Percentiles rank a stretch among this genome's conserved stretches.
Conservation (phyloP, 2,113 vertebrate species). For the Plecotus auritus region DNA sequence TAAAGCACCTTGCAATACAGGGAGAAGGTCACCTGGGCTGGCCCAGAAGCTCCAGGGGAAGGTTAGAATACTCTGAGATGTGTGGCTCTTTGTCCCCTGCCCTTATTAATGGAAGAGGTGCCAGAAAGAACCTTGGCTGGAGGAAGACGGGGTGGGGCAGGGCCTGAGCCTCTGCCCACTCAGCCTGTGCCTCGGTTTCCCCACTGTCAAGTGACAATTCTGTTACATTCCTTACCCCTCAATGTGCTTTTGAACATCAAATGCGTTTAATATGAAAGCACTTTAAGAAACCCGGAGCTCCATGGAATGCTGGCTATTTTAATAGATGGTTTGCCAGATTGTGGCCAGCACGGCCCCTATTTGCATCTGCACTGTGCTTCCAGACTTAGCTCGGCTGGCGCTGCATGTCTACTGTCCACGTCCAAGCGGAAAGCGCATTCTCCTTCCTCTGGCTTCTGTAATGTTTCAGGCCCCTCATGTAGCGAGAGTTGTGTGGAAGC, state of each 20-base stretch:
- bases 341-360: fast-evolving
- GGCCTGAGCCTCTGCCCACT: background rate
- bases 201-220: background rate
- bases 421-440: background rate
- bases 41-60: background rate
- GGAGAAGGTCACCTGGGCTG: background rate
- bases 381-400: background rate
- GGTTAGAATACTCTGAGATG: background rate
- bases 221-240: background rate
- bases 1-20: background rate
- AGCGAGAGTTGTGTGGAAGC: background rate
- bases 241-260: fast-evolving
- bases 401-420: too few relatives aligned
- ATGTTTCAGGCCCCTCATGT: fast-evolving
- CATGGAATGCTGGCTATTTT: fast-evolving
- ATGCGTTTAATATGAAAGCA: background rate
- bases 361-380: fast-evolving
- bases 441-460: background rate
- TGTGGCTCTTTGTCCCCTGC: background rate
- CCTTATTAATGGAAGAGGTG: background rate
- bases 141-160: background rate
- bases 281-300: background rate
- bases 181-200: background rate
- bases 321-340: fast-evolving
- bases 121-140: background rate